Conservation (phyloP, 2,113 vertebrate genomes). For the Scolopax mira region DNA sequence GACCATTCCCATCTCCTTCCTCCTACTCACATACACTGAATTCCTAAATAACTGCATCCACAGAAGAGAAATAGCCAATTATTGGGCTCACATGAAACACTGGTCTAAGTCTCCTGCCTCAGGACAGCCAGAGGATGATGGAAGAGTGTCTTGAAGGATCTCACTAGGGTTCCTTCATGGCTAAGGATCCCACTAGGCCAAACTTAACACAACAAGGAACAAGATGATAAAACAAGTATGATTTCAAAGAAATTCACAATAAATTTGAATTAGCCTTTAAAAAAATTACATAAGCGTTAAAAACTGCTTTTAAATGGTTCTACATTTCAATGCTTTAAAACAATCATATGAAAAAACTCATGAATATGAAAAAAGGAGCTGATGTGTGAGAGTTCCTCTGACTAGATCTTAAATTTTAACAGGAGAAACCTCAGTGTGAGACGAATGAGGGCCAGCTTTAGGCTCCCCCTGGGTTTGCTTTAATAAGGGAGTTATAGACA, state of each 20-base stretch:
- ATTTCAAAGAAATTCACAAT: background rate
- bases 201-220: background rate
- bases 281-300: background rate
- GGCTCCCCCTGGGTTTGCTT: background rate
- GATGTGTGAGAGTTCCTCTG: background rate
- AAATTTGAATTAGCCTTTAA: background rate
- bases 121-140: background rate
- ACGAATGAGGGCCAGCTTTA: background rate
- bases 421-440: background rate
- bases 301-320: background rate
- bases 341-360: background rate
- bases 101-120: background rate
- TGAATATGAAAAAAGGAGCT: background rate
- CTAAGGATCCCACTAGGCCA: background rate
- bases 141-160: background rate
- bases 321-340: background rate
- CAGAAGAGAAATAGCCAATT: background rate
- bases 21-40: background rate
- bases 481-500: background rate
- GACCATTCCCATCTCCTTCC: background rate
- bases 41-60: background rate
- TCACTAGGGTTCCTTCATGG: too few relatives aligned
- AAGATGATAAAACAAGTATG: background rate
- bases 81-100: background rate
- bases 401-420: background rate